Evolutionary conservation across 2,113 vertebrate species (phyloP), one percentile per base, ranked within the genome.

Genomic region (Spea bombifrons): DNA sequence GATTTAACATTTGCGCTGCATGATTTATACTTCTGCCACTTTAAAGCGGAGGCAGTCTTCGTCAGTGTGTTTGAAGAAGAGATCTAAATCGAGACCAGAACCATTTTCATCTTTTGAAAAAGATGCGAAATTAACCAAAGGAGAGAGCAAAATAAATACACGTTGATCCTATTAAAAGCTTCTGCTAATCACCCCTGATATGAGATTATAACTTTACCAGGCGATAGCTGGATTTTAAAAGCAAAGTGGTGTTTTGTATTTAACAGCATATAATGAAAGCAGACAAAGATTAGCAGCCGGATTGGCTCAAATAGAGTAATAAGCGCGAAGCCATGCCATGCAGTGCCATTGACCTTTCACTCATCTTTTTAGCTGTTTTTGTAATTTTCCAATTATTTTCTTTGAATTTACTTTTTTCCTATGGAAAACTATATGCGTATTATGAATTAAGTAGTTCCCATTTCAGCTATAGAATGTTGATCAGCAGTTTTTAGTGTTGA

Each of bases 1-100:
- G 77, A 80, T 80, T 80, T 80, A 73, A 73, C 77, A 80, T 80
- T 73, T 67, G 49, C 71, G 52, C 70, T 46, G 70, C 59, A 17
- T 79, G 77, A 66, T 79, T 66, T 73, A 71, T 57, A 78, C 76
- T 63, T 78, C 63, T 65, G 59, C 61, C 63, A 45, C 48, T 64
- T 64, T 46, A 77, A 66, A 59, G 70, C 46, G 66, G 53, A 73
- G 50, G 43, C 66, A 69, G 52, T 16, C 45, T 76, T 66, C 75
- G 61, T 66, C 7, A 49, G 70, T 65, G 65, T 66, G 57, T 73
- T 79, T 73, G 48, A 79, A 49, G 70, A 59, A 79, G 15, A 79
- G 70, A 73, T 78, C 49, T 78, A 61, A 70, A 76, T 76, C 75
- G n/a, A 61, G 30, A 70, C 53, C n/a, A 47, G 63, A 53, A 63